Evolutionary conservation across 2,113 vertebrate genomes (phyloP).

Genomic region (Oncorhynchus clarkii): DNA sequence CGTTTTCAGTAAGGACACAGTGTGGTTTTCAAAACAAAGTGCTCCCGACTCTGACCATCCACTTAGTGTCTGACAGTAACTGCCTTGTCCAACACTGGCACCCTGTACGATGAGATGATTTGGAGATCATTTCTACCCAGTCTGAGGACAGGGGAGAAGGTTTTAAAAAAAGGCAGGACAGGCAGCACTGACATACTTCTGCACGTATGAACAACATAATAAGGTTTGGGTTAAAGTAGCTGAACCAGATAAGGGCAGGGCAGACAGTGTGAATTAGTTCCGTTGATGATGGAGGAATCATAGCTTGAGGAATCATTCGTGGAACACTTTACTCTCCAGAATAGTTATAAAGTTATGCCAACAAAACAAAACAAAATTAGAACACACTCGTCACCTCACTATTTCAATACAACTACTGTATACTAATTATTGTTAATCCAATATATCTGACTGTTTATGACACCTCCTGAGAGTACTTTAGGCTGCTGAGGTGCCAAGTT

Average conservation of each 20-base stretch:
- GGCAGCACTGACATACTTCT: neutral
- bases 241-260: neutral
- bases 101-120: neutral
- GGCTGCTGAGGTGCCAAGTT: constrained; percentile 17
- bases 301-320: neutral
- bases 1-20: neutral
- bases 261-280: too few relatives aligned
- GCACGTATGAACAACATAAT: neutral
- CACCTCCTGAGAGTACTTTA: neutral
- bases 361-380: neutral
- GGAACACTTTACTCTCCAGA: neutral
- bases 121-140: too few relatives aligned
- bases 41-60: neutral
- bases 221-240: neutral
- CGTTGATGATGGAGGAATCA: too few relatives aligned
- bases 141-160: too few relatives aligned
- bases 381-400: neutral
- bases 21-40: neutral
- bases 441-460: neutral
- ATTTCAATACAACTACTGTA: neutral
- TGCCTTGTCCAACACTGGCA: neutral
- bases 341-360: neutral
- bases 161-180: too few relatives aligned
- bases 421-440: neutral
- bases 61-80: neutral